Base-by-base conservation (phyloP, 1,140 invertebrate species). In the Neodiprion pinetum region DNA sequence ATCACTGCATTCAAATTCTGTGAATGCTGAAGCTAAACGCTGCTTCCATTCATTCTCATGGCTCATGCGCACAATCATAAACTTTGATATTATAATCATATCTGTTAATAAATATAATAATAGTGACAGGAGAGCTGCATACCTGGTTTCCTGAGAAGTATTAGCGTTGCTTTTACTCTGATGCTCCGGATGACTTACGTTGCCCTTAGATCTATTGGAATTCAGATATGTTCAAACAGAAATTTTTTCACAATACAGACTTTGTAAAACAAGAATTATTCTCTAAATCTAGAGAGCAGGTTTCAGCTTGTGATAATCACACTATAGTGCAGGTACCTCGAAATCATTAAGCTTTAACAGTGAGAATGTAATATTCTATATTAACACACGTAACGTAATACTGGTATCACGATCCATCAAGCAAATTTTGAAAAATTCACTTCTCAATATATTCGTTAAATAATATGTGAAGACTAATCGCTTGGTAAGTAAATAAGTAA, bases 121-220 rank as follows among this genome's bases (percentile, higher is more conserved):
- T 40, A 77, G 68, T 12, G 48, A 53, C 48, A 61, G 53, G 53
- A 61, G 28, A 61, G 53, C 53, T 74, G 78, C 85, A 75, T 87
- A 87, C 86, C 86, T 87, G 79, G 53, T 75, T 17, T 86, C 81
- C 48, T 77, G 74, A 23, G 77, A 75, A 74, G 80, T 80, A 61
- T 84, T 84, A 75, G 80, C 74, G 72, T 77, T 66, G 81, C 78
- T 84, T 77, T 83, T 83, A 76, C 75, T 79, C 28, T 79, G 75
- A 72, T 75, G 83, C 78, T 87, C 84, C 78, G 79, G 83, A 78
- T 81, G 81, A 80, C 76, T 84, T 81, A 82, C 70, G 84, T 80
- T 84, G 80, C 80, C 86, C 78, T 84, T 85, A 77, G 82, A 86
- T 86, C 86, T 87, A 85, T 68, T 78, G 80, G 85, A 84, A 84